phyloP scores from a whole-genome alignment of 2,113 vertebrate species.

The Rhea americana region DNA sequence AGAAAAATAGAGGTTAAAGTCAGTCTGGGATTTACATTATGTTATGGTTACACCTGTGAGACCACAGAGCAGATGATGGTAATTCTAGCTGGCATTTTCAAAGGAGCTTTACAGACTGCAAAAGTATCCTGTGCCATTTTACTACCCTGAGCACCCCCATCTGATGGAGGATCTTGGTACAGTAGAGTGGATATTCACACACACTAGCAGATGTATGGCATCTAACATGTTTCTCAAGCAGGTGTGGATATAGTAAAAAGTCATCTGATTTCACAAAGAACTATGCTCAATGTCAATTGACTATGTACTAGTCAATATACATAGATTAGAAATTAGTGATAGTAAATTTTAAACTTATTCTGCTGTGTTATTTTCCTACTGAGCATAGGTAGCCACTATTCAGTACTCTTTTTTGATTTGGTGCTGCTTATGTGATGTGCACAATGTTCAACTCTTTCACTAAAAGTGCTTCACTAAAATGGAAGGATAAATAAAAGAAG shows the following conservation, averaged over 20 bases:
- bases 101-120: neutral
- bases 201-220: neutral
- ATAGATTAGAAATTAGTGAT: neutral
- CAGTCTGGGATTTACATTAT: neutral
- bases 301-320: neutral
- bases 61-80: neutral
- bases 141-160: neutral
- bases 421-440: neutral
- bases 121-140: neutral
- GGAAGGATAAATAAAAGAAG: neutral
- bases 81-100: neutral
- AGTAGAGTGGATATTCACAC: neutral
- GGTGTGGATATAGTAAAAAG: neutral
- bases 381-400: neutral
- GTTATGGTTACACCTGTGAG: neutral
- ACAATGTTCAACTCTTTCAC: neutral
- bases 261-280: neutral
- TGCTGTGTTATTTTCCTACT: neutral
- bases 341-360: neutral
- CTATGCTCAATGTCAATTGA: neutral
- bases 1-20: neutral
- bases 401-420: neutral
- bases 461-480: neutral
- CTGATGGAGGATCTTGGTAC: neutral
- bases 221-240: neutral